phyloP scores from a whole-genome alignment of 2,113 vertebrate species.

The Clarias batrachus region DNA sequence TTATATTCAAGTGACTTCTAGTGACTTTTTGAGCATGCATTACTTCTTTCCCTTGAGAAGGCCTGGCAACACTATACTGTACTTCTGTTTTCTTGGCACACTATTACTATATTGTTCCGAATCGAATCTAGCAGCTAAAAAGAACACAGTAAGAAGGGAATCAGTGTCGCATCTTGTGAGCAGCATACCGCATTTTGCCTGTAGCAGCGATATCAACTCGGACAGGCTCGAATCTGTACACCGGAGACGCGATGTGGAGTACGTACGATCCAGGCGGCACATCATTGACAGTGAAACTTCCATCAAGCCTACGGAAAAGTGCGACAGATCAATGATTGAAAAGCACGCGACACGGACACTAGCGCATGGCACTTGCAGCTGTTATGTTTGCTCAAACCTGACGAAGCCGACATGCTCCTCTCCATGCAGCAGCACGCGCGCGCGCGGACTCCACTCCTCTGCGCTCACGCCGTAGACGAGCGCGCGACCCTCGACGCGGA shows the following conservation, averaged over 20 bases:
- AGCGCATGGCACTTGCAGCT: not conserved
- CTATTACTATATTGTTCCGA: not conserved
- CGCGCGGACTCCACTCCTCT: conserved; percentile 79
- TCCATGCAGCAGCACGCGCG: conserved; percentile 78
- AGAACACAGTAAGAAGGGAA: not conserved
- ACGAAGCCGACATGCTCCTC: conserved; percentile 81
- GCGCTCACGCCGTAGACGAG: conserved; percentile 77
- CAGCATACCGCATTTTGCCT: conserved; percentile 85
- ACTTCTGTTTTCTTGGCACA: not conserved
- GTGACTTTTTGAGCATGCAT: not conserved
- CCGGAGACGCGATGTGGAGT: conserved; percentile 81
- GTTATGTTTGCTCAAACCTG: conserved; percentile 65
- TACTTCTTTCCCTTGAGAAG: not conserved
- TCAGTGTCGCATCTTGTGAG: not conserved
- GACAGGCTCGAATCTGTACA: conserved; percentile 82
- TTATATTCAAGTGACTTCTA: not conserved
- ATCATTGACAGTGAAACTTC: conserved; percentile 85
- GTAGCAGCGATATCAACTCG: conserved; percentile 86
- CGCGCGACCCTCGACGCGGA: conserved; percentile 80
- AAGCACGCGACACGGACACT: not conserved
- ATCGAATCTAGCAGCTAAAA: not conserved
- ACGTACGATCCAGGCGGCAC: conserved; percentile 85
- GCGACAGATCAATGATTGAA: conserved; percentile 40
- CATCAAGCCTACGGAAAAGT: conserved; percentile 74
- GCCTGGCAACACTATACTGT: not conserved